These are phyloP conservation scores for Paratilapia polleni DNA, from an alignment of 2,113 vertebrate genomes.

Conservation along the genomic window DNA sequence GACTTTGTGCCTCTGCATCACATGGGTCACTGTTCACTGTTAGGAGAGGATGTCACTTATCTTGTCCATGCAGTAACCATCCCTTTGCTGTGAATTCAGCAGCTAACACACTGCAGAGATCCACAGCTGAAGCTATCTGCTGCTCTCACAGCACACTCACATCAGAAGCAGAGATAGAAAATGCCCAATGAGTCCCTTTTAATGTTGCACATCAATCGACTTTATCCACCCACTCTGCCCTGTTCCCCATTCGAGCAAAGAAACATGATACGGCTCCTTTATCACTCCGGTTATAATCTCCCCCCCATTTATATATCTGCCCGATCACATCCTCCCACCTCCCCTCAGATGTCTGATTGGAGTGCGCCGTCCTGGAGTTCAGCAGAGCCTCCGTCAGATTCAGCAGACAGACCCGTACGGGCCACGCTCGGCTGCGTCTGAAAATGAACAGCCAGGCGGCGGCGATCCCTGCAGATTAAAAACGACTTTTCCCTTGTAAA, in stretches of 20 bases:
- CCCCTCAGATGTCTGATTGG: slow-evolving; percentile 34
- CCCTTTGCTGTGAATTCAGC: neutral
- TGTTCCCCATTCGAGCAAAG: neutral
- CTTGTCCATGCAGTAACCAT: slow-evolving; percentile 4
- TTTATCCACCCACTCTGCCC: slow-evolving; percentile 49
- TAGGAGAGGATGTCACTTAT: neutral
- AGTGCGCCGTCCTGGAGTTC: slow-evolving; percentile 7
- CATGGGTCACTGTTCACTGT: neutral
- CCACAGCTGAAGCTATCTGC: slow-evolving; percentile 13
- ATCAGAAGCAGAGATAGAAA: slow-evolving; percentile 14
- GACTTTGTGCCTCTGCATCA: neutral
- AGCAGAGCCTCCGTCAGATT: slow-evolving; percentile 3
- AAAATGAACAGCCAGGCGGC: slow-evolving; percentile 42
- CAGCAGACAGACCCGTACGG: neutral
- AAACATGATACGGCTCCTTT: slow-evolving; percentile 40
- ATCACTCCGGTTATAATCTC: slow-evolving; percentile 43
- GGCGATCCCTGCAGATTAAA: slow-evolving; percentile 51
- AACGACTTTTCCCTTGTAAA: slow-evolving; percentile 12
- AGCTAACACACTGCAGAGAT: slow-evolving; percentile 4
- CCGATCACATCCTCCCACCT: slow-evolving; percentile 15
- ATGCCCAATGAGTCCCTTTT: slow-evolving; percentile 48
- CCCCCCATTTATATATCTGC: slow-evolving; percentile 27
- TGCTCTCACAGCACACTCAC: slow-evolving; percentile 6
- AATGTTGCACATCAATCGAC: slow-evolving; percentile 64
- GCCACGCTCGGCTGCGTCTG: slow-evolving; percentile 24